Base-by-base conservation (phyloP, 2,113 vertebrate genomes). In the Chaetodon trifascialis region DNA sequence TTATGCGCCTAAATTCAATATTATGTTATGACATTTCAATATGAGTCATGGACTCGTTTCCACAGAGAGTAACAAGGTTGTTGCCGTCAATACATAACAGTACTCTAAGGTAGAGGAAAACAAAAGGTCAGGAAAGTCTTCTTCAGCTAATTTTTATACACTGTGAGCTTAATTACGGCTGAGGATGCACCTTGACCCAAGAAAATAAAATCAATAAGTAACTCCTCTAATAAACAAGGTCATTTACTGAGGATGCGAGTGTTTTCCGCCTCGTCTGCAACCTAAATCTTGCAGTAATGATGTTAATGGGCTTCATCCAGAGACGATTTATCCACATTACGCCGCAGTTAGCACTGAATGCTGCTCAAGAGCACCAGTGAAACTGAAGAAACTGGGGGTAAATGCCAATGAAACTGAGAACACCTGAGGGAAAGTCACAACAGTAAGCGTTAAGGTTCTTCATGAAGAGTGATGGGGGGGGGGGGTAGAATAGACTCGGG, bases 181-280 rank as follows among this genome's bases (percentile, higher is more conserved):
- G 44, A 34, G 67, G 14, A 16, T 65, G 72, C 49, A 73, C 44
- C 12, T 60, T 73, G 64, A 78, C 49, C 75, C 7, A 5, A 23
- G 63, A 72, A 84, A 69, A 80, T 49, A 15, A 1, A 54, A 68
- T 87, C 89, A 77, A 89, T 89, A 83, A 46, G 68, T 47, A 30
- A 60, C 69, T 86, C 60, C 69, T 64, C 47, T 69, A 78, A 83
- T 68, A 81, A 86, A 85, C 79, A 65, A 83, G 78, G 75, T 69
- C 40, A 73, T 76, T 79, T 56, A 67, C 46, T 62, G 47, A 68
- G 47, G 10, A 4, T 30, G 44, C 62, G 47, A 21, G 55, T 60
- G 49, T 81, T 63, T 80, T 82, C 67, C 73, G 76, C 79, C 63
- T 71, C 17, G 46, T 87, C 74, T 68, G 76, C 79, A 89, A 36